A percentile compares a stretch with the other conserved stretches of the same genome.
phyloP scores from a whole-genome alignment of 1,140 invertebrate species.

The Nomia melanderi region DNA sequence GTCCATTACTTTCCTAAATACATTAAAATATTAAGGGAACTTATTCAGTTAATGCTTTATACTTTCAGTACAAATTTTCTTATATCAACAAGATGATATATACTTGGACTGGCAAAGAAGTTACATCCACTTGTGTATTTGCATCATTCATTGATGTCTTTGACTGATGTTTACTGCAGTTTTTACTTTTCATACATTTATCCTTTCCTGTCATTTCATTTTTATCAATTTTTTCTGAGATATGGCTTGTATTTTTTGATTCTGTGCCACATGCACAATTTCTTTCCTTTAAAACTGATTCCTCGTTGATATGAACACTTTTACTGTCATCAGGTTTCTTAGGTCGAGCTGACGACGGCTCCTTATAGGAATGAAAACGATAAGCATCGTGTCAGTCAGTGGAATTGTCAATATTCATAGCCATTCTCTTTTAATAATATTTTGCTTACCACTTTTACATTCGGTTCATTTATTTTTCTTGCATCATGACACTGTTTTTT shows the following conservation, averaged over 20 bases:
- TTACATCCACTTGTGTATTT: constrained; percentile 24
- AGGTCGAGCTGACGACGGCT: neutral
- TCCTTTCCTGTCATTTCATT: neutral
- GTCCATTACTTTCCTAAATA: constrained; percentile 50
- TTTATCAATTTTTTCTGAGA: neutral
- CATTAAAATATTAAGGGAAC: constrained; percentile 7
- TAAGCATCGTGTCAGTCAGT: neutral
- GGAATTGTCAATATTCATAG: neutral
- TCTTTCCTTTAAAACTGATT: constrained; percentile 25
- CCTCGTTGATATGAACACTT: neutral
- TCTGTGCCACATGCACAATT: constrained; percentile 45
- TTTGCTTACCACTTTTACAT: neutral
- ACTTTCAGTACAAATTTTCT: neutral
- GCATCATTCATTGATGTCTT: constrained; percentile 12
- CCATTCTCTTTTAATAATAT: neutral
- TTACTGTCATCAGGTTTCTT: neutral
- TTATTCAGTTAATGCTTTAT: neutral
- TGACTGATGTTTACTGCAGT: neutral
- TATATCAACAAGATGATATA: neutral
- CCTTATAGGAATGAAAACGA: neutral
- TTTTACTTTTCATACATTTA: neutral
- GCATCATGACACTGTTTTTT: constrained; percentile 57
- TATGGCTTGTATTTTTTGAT: neutral
- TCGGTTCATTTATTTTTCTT: neutral
- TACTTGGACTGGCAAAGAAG: constrained; percentile 30